phyloP scores from a whole-genome alignment of 2,797 vertebrate genomes.

The Nothura maculosa region DNA sequence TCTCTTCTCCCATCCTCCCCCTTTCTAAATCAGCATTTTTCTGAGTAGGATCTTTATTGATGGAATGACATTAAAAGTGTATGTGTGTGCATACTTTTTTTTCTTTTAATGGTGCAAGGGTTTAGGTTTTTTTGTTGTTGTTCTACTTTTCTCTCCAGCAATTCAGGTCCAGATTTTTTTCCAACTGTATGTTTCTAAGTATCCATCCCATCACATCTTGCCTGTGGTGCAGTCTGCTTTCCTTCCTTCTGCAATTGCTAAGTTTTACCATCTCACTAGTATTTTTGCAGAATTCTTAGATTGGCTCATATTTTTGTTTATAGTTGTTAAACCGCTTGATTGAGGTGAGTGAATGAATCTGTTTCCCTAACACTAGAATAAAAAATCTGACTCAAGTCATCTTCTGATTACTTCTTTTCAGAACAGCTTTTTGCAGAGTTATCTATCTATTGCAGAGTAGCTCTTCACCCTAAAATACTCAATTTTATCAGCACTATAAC shows the following conservation, averaged over 20 bases:
- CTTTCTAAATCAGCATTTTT: neutral
- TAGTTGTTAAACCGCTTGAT: neutral
- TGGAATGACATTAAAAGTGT: conserved; percentile 15
- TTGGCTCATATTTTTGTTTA: neutral
- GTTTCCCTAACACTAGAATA: neutral
- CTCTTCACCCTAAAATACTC: neutral
- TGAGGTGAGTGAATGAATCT: neutral
- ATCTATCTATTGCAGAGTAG: neutral
- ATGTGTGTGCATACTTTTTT: too few species aligned
- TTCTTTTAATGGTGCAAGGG: neutral
- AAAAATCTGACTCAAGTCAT: neutral
- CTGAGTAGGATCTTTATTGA: neutral
- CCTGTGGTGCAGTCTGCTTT: neutral
- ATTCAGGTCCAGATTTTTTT: neutral
- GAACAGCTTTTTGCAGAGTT: neutral
- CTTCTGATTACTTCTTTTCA: neutral
- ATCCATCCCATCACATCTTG: neutral
- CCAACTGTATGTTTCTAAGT: neutral
- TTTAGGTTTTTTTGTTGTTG: neutral
- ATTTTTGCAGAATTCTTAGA: neutral
- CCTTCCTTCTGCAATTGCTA: neutral
- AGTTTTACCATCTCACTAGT: neutral
- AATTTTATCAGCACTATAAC: neutral
- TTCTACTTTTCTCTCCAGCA: neutral
- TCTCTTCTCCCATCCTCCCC: neutral